phyloP scores from a whole-genome alignment of 2,888 invertebrate species.

The Synanthedon myopaeformis region DNA sequence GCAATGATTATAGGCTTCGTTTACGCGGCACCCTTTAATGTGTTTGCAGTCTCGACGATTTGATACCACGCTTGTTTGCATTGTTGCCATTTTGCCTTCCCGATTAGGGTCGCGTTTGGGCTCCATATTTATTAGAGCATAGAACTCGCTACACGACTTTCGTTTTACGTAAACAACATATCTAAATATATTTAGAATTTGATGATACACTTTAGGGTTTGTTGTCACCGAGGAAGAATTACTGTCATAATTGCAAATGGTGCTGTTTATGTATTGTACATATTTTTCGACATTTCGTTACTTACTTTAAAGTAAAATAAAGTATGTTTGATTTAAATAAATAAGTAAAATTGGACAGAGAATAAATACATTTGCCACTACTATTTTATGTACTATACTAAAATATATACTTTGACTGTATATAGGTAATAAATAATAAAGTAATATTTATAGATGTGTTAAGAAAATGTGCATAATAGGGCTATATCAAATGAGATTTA shows the following conservation, averaged over 20 bases:
- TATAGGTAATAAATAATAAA: too few species aligned
- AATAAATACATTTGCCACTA: too few species aligned
- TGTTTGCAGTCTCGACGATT: slow-evolving; percentile 64
- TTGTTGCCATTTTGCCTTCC: slow-evolving; percentile 65
- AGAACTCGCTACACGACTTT: slow-evolving; percentile 59
- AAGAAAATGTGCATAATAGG: too few species aligned
- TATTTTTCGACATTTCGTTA: background rate
- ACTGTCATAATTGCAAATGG: background rate
- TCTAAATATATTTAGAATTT: slow-evolving; percentile 6
- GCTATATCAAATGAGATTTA: too few species aligned
- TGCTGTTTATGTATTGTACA: background rate
- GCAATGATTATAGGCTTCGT: slow-evolving; percentile 56
- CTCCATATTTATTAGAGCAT: slow-evolving; percentile 64
- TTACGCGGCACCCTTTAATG: slow-evolving; percentile 58
- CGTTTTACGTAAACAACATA: slow-evolving; percentile 52
- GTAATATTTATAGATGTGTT: too few species aligned
- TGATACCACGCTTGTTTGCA: slow-evolving; percentile 63
- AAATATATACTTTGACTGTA: too few species aligned
- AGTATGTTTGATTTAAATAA: too few species aligned
- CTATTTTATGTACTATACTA: too few species aligned
- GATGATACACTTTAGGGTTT: background rate
- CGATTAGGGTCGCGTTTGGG: slow-evolving; percentile 65
- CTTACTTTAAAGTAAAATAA: too few species aligned
- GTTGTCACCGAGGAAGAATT: background rate
- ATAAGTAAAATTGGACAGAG: too few species aligned